A percentile compares a stretch with the other conserved stretches of the same genome.
Conservation (phyloP, 1,140 invertebrate genomes). For the Drosophila ohnishii region DNA sequence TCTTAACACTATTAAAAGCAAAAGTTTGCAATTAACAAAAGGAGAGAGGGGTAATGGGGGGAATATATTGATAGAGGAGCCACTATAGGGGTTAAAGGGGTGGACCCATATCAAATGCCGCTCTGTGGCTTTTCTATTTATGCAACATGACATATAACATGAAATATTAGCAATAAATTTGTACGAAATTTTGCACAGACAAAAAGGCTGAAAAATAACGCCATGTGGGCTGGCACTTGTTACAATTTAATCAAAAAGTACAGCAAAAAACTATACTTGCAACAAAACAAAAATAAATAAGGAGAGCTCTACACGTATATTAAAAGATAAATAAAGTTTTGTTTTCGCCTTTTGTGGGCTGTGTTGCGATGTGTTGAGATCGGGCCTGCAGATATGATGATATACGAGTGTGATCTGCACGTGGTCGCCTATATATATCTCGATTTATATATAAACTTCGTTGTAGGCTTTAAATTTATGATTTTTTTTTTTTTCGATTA, state of each 20-base stretch:
- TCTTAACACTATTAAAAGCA: slow-evolving; percentile 67
- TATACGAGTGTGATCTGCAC: slow-evolving; percentile 46
- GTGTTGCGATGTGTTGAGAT: slow-evolving; percentile 51
- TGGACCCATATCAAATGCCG: slow-evolving; percentile 63
- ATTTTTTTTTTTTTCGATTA: slow-evolving; percentile 6
- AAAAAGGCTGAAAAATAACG: slow-evolving; percentile 53
- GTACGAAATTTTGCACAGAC: slow-evolving; percentile 55
- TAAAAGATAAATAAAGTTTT: slow-evolving; percentile 40
- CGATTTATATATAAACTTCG: background rate
- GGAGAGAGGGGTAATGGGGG: slow-evolving; percentile 7
- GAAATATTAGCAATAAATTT: slow-evolving; percentile 81
- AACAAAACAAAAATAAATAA: background rate
- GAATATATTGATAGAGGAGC: slow-evolving; percentile 40
- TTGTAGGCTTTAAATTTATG: slow-evolving; percentile 26
- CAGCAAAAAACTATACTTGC: slow-evolving; percentile 23
- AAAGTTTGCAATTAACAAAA: slow-evolving; percentile 77
- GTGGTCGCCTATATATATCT: slow-evolving; percentile 14
- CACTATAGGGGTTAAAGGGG: slow-evolving; percentile 1
- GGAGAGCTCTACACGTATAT: slow-evolving; percentile 27
- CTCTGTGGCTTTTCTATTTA: slow-evolving; percentile 75
- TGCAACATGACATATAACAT: slow-evolving; percentile 80
- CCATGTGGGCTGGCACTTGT: slow-evolving; percentile 79
- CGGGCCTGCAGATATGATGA: slow-evolving; percentile 34
- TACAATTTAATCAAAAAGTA: slow-evolving; percentile 78
- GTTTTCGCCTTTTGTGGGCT: slow-evolving; percentile 40